These are phyloP conservation scores for Dermolepida albohirtum DNA, from an alignment of 2,888 invertebrate genomes.

Conservation along the genomic window DNA sequence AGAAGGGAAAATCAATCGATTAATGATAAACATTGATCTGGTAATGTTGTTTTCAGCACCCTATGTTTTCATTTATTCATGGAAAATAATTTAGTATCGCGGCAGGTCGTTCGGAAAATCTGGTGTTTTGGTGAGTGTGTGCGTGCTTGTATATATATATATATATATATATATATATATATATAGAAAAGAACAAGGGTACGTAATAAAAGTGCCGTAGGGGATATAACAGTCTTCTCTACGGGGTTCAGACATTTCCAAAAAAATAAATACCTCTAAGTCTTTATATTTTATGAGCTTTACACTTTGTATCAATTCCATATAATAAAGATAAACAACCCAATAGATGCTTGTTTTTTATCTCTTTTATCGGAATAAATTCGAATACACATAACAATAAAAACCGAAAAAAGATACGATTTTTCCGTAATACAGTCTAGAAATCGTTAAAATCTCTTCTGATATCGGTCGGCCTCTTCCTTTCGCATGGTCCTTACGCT, in stretches of 20 bases:
- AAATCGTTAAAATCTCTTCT: slow-evolving; percentile 15
- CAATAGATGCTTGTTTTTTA: slow-evolving; percentile 39
- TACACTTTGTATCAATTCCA: slow-evolving; percentile 42
- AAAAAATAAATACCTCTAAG: slow-evolving; percentile 45
- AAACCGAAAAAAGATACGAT: slow-evolving; percentile 33
- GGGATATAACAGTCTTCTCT: slow-evolving; percentile 48
- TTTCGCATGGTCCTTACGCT: not conserved
- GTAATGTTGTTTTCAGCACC: slow-evolving; percentile 48
- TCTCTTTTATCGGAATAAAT: slow-evolving; percentile 37
- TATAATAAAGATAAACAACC: slow-evolving; percentile 44
- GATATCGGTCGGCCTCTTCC: slow-evolving; percentile 2
- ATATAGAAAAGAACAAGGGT: slow-evolving; percentile 48
- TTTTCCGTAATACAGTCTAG: slow-evolving; percentile 31
- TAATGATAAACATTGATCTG: slow-evolving; percentile 43
- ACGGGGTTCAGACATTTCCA: slow-evolving; percentile 30
- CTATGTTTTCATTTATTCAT: slow-evolving; percentile 59
- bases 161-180: slow-evolving; percentile 12
- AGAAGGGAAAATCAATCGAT: slow-evolving; percentile 1
- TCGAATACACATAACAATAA: slow-evolving; percentile 41
- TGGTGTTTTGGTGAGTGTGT: slow-evolving; percentile 47
- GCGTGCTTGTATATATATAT: slow-evolving; percentile 17
- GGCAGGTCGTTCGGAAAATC: slow-evolving; percentile 57
- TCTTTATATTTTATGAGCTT: slow-evolving; percentile 46
- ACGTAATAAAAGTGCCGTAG: slow-evolving; percentile 54
- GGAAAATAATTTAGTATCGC: slow-evolving; percentile 58